A percentile compares a stretch with the other conserved stretches of the same genome.
Conservation (phyloP, 2,888 invertebrate genomes). For the Heliconius ethilla region DNA sequence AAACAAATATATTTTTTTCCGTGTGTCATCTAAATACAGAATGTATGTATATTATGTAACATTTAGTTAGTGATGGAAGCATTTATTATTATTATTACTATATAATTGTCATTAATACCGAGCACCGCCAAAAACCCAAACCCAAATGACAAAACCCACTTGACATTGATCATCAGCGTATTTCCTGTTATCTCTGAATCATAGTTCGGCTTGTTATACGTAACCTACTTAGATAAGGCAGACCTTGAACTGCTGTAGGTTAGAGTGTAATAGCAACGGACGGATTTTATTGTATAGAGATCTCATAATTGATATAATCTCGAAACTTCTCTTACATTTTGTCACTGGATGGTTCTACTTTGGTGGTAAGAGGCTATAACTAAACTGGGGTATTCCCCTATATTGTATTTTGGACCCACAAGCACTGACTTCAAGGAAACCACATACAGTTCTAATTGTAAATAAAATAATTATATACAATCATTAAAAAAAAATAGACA, state of each 20-base stretch:
- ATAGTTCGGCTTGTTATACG: slow-evolving; percentile 6
- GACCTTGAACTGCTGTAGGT: slow-evolving; percentile 16
- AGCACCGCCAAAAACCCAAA: too few relatives aligned
- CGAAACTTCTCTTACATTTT: neutral
- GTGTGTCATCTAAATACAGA: too few relatives aligned
- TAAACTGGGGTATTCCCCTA: neutral
- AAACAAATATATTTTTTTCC: too few relatives aligned
- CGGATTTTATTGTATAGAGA: neutral
- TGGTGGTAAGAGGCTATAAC: neutral
- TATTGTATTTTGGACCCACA: neutral
- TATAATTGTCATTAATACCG: too few relatives aligned
- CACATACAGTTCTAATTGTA: neutral
- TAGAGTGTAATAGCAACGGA: neutral
- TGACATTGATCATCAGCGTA: neutral
- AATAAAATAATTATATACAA: too few relatives aligned
- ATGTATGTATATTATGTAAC: too few relatives aligned
- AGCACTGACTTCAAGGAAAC: neutral
- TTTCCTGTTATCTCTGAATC: slow-evolving; percentile 2
- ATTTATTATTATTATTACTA: too few relatives aligned
- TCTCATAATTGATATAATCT: neutral
- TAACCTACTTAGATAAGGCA: slow-evolving; percentile 18
- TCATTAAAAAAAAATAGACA: too few relatives aligned
- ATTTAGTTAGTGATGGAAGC: too few relatives aligned
- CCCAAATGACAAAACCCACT: neutral
- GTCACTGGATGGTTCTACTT: neutral